Percentiles rank a stretch among this genome's conserved stretches.
phyloP scores from a whole-genome alignment of 2,797 vertebrate species.

The Myotis daubentonii region DNA sequence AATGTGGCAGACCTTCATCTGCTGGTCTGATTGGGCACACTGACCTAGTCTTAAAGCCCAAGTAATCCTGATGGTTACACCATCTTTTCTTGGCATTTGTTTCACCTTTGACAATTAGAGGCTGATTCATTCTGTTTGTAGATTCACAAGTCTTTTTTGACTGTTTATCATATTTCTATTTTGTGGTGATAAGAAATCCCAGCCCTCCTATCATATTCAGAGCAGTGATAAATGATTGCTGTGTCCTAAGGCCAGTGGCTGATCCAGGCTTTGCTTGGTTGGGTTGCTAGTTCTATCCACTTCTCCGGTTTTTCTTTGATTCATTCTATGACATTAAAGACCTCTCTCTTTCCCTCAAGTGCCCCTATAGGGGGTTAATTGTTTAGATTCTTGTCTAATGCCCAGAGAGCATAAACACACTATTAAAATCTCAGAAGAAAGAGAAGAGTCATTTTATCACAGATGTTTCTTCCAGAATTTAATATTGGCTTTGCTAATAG shows the following conservation, averaged over 20 bases:
- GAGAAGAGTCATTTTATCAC: conserved; percentile 36
- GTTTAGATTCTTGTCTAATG: conserved; percentile 55
- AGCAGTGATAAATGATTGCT: not conserved
- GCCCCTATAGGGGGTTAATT: not conserved
- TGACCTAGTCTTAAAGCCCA: not conserved
- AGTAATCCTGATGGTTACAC: not conserved
- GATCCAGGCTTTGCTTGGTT: not conserved
- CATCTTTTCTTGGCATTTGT: not conserved
- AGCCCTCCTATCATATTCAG: not conserved
- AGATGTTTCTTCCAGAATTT: conserved; percentile 63
- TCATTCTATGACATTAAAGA: not conserved
- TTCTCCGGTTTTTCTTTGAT: not conserved
- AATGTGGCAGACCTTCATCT: not conserved
- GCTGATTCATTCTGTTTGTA: not conserved
- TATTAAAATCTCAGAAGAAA: conserved; percentile 44
- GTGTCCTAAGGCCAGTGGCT: not conserved
- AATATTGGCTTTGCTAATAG: conserved; percentile 26
- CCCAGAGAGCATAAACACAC: not conserved
- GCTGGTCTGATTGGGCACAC: not conserved
- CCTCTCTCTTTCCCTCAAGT: not conserved
- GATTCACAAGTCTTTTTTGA: not conserved
- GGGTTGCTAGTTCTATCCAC: not conserved
- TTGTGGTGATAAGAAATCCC: conserved; percentile 8
- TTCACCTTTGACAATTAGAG: not conserved
- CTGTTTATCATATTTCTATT: not conserved